These are phyloP conservation scores for Aleiodes alternator DNA, from an alignment of 2,888 invertebrate genomes.

Conservation along the genomic window DNA sequence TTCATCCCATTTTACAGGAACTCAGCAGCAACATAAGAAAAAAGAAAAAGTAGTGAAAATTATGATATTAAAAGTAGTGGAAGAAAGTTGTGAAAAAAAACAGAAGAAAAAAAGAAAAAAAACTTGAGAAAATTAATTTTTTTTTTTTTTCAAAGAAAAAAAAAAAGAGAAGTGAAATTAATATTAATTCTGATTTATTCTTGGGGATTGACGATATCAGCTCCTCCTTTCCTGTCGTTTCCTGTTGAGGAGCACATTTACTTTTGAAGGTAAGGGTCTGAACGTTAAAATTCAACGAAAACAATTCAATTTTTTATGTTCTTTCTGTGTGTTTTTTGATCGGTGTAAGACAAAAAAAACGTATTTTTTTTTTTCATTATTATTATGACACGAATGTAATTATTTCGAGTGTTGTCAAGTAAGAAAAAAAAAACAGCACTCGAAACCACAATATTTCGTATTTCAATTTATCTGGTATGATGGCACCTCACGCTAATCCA, in stretches of 20 bases:
- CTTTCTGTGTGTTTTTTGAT: conserved; percentile 74
- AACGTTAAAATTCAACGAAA: conserved; percentile 53
- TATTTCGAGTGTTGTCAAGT: conserved; percentile 68
- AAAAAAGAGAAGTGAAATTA: conserved; percentile 53
- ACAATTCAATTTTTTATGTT: conserved; percentile 27
- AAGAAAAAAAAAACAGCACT: conserved; percentile 66
- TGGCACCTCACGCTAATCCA: conserved; percentile 75
- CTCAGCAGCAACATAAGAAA: background rate
- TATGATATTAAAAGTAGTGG: conserved; percentile 26
- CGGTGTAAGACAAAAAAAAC: conserved; percentile 65
- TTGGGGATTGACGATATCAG: conserved; percentile 74
- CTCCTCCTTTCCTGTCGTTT: conserved; percentile 76
- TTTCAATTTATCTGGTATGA: conserved; percentile 74
- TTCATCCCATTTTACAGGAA: conserved; percentile 22
- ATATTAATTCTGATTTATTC: conserved; percentile 75
- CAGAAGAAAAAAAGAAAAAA: conserved; percentile 39
- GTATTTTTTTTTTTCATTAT: conserved; percentile 4
- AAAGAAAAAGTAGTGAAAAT: conserved; percentile 31
- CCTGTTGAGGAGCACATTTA: conserved; percentile 76
- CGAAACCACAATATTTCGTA: conserved; percentile 69
- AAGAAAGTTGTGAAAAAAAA: conserved; percentile 38
- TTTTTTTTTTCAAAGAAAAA: conserved; percentile 55
- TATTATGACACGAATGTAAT: conserved; percentile 45
- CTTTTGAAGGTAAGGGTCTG: conserved; percentile 77
- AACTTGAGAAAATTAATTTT: conserved; percentile 6